Conservation (phyloP, 1,140 invertebrate genomes). For the Eumeta japonica region DNA sequence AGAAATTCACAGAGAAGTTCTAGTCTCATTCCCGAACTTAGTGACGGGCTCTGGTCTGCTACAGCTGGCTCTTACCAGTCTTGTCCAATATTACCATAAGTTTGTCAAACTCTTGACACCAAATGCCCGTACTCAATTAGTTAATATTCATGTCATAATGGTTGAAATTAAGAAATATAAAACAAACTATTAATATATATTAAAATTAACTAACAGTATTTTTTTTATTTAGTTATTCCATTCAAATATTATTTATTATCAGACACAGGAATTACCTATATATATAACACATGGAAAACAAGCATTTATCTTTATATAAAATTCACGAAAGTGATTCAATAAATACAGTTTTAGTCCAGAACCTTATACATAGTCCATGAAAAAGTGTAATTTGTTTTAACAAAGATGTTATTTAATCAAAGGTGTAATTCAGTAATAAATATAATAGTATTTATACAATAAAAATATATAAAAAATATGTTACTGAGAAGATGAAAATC, state of each 20-base stretch:
- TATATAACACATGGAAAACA: background rate
- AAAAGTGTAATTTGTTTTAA: too few relatives aligned
- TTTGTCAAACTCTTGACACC: conserved; percentile 95
- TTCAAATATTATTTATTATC: background rate
- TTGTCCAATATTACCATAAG: conserved; percentile 97
- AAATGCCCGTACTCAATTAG: conserved; percentile 83
- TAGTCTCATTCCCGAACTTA: conserved; percentile 94
- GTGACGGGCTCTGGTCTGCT: conserved; percentile 91
- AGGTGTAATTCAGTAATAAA: conserved; percentile 3
- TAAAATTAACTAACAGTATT: background rate
- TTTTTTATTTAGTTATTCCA: background rate
- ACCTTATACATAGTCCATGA: too few relatives aligned
- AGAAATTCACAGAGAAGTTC: conserved; percentile 90
- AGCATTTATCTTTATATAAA: too few relatives aligned
- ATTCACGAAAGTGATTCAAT: too few relatives aligned
- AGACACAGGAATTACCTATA: background rate
- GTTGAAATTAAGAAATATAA: conserved; percentile 99
- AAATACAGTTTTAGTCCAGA: too few relatives aligned
- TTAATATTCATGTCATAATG: conserved; percentile 99
- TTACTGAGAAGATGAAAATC: too few relatives aligned
- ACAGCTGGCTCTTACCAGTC: conserved; percentile 89
- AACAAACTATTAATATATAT: conserved; percentile 69
- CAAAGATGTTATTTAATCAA: conserved; percentile 6
- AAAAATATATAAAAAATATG: too few relatives aligned
- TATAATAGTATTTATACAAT: too few relatives aligned